phyloP scores from a whole-genome alignment of 2,797 vertebrate species.

The Oceanodroma leucorhoa region DNA sequence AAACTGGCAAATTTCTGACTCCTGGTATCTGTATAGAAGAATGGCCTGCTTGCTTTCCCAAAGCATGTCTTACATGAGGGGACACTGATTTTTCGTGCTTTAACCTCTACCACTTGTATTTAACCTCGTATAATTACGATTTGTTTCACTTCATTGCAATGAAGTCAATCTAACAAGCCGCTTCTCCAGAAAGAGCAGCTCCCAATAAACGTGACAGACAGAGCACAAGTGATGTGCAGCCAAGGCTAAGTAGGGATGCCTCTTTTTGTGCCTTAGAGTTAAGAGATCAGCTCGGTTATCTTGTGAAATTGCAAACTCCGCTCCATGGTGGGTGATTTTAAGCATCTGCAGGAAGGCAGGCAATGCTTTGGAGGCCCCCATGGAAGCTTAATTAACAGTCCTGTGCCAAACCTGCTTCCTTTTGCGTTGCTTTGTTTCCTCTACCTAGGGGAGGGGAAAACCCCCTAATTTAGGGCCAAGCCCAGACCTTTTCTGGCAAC shows the following conservation, averaged over 20 bases:
- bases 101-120: neutral
- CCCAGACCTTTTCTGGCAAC: neutral
- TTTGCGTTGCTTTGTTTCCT: neutral
- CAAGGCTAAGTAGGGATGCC: rapidly evolving
- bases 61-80: neutral
- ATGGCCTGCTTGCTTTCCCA: neutral
- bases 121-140: neutral
- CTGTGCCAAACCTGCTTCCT: neutral
- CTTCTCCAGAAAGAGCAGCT: neutral
- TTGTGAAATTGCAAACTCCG: neutral
- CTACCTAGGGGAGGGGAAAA: neutral
- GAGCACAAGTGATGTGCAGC: neutral
- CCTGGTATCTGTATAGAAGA: neutral
- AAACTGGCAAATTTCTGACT: neutral
- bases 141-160: neutral
- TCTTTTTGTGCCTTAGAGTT: neutral
- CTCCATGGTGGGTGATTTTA: neutral
- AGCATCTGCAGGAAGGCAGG: neutral
- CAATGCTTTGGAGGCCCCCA: neutral
- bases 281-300: neutral
- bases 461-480: neutral
- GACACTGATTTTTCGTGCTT: neutral
- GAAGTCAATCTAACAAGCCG: neutral
- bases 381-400: neutral
- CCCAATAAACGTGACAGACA: neutral